phyloP scores from a whole-genome alignment of 30 jellyfish, hydroid and myxozoan genomes.

The Calvadosia cruxmelitensis region DNA sequence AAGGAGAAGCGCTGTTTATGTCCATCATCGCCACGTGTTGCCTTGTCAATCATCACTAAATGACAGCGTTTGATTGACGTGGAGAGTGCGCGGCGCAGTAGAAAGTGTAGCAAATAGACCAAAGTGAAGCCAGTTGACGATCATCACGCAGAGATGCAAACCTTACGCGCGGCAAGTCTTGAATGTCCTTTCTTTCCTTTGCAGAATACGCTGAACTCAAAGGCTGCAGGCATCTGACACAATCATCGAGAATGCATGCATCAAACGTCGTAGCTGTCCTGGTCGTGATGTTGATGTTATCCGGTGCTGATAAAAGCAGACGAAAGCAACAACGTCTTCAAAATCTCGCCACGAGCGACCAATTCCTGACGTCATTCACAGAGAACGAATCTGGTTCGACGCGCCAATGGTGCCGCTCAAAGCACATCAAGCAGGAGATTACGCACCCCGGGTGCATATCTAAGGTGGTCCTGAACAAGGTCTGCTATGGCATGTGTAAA shows the following conservation, averaged over 20 bases:
- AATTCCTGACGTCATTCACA: slow-evolving; percentile 30
- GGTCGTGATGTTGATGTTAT: neutral
- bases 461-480: slow-evolving; percentile 39
- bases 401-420: slow-evolving; percentile 49
- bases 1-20: too few species aligned
- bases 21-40: too few species aligned
- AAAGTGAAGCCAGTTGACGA: too few species aligned
- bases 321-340: slow-evolving; percentile 26
- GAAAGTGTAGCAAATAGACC: too few species aligned
- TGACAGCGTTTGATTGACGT: too few species aligned
- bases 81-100: too few species aligned
- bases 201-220: too few species aligned
- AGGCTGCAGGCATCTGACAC: too few species aligned
- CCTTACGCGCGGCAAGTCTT: too few species aligned
- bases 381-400: slow-evolving; percentile 13
- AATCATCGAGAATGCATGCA: neutral
- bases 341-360: slow-evolving; percentile 43
- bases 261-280: neutral
- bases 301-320: neutral
- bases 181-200: too few species aligned
- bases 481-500: slow-evolving; percentile 72
- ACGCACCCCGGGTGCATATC: slow-evolving; percentile 59
- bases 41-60: too few species aligned
- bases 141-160: too few species aligned
- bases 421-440: slow-evolving; percentile 40